Percentiles rank a stretch among this genome's conserved stretches.
Conservation (phyloP, 2,113 vertebrate genomes). For the Prietella phreatophila region DNA sequence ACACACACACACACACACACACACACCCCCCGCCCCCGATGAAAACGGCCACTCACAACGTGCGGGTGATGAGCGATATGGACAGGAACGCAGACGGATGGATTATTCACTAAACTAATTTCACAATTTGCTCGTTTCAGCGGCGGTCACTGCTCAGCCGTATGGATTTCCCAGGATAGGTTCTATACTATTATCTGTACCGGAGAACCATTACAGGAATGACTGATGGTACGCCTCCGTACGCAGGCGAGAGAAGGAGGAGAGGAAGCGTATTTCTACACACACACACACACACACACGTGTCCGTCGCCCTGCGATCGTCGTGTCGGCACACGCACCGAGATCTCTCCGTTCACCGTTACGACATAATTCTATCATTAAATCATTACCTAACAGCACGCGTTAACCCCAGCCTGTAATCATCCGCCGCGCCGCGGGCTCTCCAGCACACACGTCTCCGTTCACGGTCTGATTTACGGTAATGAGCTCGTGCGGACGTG, state of each 20-base stretch:
- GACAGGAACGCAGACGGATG: neutral
- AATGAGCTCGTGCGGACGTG: neutral
- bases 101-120: neutral
- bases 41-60: neutral
- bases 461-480: neutral
- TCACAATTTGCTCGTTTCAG: neutral
- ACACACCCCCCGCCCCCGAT: too few species aligned
- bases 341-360: neutral
- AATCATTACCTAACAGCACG: conserved; percentile 7
- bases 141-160: neutral
- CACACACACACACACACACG: accelerated
- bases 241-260: neutral
- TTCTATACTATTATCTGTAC: neutral
- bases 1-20: too few species aligned
- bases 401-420: conserved; percentile 5
- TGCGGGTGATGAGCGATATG: neutral
- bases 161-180: neutral
- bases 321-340: neutral
- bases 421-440: neutral
- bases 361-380: neutral
- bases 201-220: neutral
- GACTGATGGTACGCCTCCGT: neutral
- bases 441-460: neutral
- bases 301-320: neutral
- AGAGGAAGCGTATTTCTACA: neutral